Conservation (phyloP, 2,888 invertebrate genomes). For the Drosophila pseudotakahashii region DNA sequence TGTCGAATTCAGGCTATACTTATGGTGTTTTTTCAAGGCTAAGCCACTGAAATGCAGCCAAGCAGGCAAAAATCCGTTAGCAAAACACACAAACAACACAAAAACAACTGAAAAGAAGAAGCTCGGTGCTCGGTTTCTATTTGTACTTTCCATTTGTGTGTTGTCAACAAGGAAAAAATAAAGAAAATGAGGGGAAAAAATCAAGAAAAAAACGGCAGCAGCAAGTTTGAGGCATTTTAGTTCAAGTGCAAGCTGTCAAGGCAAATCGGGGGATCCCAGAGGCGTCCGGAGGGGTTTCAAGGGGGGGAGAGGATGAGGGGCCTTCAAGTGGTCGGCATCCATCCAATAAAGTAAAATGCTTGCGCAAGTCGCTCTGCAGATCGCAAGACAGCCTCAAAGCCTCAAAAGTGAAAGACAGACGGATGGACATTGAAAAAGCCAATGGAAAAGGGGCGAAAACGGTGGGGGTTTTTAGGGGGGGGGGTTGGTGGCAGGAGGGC, state of each 20-base stretch:
- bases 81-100: conserved; percentile 3
- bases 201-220: conserved; percentile 26
- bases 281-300: too few species aligned
- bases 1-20: conserved; percentile 16
- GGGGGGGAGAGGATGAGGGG: too few species aligned
- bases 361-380: conserved; percentile 69
- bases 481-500: conserved; percentile 19
- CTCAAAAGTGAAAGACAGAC: conserved; percentile 61
- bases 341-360: conserved; percentile 70
- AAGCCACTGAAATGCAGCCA: conserved; percentile 28
- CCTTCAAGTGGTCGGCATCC: conserved; percentile 44
- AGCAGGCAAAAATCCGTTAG: conserved; percentile 39
- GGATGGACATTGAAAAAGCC: conserved; percentile 11
- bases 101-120: not conserved
- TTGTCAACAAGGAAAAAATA: conserved; percentile 26
- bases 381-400: conserved; percentile 44
- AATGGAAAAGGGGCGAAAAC: not conserved
- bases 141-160: conserved; percentile 76
- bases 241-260: conserved; percentile 68
- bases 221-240: conserved; percentile 71
- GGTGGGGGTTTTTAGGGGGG: not conserved
- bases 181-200: too few species aligned
- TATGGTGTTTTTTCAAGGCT: conserved; percentile 28
- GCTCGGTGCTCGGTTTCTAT: conserved; percentile 70
- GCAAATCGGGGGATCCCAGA: not conserved